These are phyloP conservation scores for Crambe crambe DNA, from an alignment of 37 sponge, comb jelly and placozoan genomes.

Conservation along the genomic window DNA sequence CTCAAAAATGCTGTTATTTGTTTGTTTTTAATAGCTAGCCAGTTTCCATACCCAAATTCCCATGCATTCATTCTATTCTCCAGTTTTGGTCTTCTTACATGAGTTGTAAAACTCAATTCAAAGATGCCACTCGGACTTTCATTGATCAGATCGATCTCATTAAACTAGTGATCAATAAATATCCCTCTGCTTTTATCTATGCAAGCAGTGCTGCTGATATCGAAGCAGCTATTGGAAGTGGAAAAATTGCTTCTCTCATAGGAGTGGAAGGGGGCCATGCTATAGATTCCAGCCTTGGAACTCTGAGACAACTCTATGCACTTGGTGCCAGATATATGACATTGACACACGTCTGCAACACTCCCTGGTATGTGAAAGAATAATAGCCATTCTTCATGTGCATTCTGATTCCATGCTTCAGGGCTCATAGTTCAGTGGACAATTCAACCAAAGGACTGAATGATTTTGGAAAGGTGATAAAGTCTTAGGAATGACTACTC, in stretches of 20 bases:
- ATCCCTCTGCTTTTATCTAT: conserved; percentile 52
- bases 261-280: conserved; percentile 87
- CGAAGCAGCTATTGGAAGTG: background rate
- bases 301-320: conserved; percentile 74
- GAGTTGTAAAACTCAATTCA: conserved; percentile 45
- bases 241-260: conserved; percentile 65
- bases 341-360: conserved; percentile 77
- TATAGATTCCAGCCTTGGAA: conserved; percentile 76
- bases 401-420: too few relatives aligned
- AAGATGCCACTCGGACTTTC: conserved; percentile 65
- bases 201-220: conserved; percentile 60
- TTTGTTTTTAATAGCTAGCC: too few relatives aligned
- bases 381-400: background rate
- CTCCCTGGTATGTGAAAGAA: conserved; percentile 59
- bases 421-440: conserved; percentile 7
- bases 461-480: conserved; percentile 45
- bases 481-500: background rate
- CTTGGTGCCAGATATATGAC: conserved; percentile 84
- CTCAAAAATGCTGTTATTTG: too few relatives aligned
- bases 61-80: background rate
- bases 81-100: conserved; percentile 83
- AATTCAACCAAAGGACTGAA: conserved; percentile 34
- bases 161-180: conserved; percentile 58
- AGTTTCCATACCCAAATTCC: too few relatives aligned
- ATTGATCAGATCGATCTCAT: conserved; percentile 80